Conservation (phyloP, 2,113 vertebrate genomes). For the Tor tambroides region DNA sequence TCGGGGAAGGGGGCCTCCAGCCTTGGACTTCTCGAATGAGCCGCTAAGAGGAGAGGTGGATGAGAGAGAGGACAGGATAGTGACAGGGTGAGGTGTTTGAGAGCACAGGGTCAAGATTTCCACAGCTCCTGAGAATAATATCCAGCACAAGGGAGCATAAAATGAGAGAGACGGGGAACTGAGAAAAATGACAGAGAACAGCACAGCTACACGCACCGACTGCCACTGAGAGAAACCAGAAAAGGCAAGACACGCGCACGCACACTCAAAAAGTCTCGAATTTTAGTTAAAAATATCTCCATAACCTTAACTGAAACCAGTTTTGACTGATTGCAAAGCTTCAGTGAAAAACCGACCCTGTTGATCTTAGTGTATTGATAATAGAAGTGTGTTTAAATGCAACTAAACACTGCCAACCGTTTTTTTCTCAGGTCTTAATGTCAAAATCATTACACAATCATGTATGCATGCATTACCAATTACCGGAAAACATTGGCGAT, state of each 20-base stretch:
- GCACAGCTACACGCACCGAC: not conserved
- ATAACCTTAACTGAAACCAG: not conserved
- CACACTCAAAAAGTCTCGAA: not conserved
- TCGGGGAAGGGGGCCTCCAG: not conserved
- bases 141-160: not conserved
- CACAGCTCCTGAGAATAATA: conserved; percentile 26
- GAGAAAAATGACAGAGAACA: conserved; percentile 53
- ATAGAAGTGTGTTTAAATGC: not conserved
- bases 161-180: conserved; percentile 38
- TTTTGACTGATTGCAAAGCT: not conserved
- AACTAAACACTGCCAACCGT: not conserved
- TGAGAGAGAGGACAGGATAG: conserved; percentile 45
- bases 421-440: not conserved
- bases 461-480: not conserved
- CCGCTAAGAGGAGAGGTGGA: not conserved
- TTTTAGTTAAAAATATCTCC: not conserved
- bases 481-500: not conserved
- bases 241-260: not conserved
- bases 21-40: not conserved
- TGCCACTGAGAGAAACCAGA: not conserved
- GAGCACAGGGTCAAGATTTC: conserved; percentile 17
- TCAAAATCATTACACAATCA: not conserved
- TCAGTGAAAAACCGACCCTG: not conserved
- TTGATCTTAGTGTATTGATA: not conserved
- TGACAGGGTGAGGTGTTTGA: conserved; percentile 14